Conservation (phyloP, 2,113 vertebrate species). For the Coryphaenoides rupestris region DNA sequence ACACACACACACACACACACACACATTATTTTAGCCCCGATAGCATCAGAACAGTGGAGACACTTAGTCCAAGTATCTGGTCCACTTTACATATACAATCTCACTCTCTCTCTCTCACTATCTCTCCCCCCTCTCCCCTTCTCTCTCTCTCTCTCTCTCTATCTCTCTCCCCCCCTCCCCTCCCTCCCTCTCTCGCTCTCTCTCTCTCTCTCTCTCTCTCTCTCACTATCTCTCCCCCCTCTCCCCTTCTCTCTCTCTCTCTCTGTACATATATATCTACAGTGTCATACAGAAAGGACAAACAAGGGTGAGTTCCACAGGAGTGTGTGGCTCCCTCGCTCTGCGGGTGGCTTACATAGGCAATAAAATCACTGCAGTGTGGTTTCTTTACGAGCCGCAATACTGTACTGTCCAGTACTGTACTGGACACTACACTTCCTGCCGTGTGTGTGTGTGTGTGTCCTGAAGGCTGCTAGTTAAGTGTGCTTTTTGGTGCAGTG, state of each 20-base stretch:
- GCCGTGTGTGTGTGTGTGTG: background rate
- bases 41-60: conserved; percentile 43
- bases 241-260: no score
- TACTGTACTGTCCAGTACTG: conserved; percentile 11
- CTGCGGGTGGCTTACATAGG: background rate
- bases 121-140: no score
- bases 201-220: no score
- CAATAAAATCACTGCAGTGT: conserved; percentile 48
- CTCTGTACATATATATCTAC: no score
- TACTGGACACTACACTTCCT: conserved; percentile 37
- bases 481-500: background rate
- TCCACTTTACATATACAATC: background rate
- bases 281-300: conserved; percentile 21
- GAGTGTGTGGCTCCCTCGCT: background rate
- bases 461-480: background rate
- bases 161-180: no score
- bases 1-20: background rate
- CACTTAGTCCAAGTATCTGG: conserved; percentile 22
- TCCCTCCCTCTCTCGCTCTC: no score
- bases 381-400: conserved; percentile 25
- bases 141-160: no score
- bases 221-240: no score
- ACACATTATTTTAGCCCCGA: conserved; percentile 53
- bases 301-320: conserved; percentile 28
- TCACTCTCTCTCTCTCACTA: no score